These are phyloP conservation scores for Pseudococcus longispinus DNA, from an alignment of 2,888 invertebrate species.

Conservation along the genomic window DNA sequence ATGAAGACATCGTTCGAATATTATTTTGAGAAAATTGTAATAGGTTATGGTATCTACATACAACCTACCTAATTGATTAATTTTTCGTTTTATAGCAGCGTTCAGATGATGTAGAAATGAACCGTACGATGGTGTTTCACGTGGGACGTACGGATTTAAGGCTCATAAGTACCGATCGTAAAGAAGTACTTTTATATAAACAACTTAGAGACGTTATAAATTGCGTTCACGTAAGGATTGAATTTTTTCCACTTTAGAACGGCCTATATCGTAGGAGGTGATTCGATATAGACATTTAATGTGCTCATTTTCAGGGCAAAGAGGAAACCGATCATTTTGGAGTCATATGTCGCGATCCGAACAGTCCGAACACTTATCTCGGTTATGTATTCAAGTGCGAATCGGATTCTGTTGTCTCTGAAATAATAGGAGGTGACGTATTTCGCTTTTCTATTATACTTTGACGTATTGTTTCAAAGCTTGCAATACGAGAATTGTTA, in stretches of 20 bases:
- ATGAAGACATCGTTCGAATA: background rate
- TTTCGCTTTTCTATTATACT: constrained; percentile 16
- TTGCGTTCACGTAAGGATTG: constrained; percentile 73
- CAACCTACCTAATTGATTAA: background rate
- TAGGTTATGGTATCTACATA: background rate
- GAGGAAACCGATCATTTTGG: constrained; percentile 86
- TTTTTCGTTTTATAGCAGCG: constrained; percentile 21
- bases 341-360: constrained; percentile 82
- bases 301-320: constrained; percentile 69
- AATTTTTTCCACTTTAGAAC: background rate
- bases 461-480: constrained; percentile 39
- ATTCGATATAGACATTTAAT: constrained; percentile 23
- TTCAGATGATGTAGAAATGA: constrained; percentile 70
- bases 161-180: constrained; percentile 91
- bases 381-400: constrained; percentile 92
- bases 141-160: constrained; percentile 86
- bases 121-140: constrained; percentile 92
- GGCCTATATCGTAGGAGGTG: background rate
- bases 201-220: constrained; percentile 87
- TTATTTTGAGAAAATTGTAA: background rate
- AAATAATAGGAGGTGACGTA: constrained; percentile 69
- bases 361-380: constrained; percentile 71
- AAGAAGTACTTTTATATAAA: constrained; percentile 85
- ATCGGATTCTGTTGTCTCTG: constrained; percentile 80
- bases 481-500: constrained; percentile 28